phyloP scores from a whole-genome alignment of 1,140 invertebrate species.

The Himalopsyche phryganea region DNA sequence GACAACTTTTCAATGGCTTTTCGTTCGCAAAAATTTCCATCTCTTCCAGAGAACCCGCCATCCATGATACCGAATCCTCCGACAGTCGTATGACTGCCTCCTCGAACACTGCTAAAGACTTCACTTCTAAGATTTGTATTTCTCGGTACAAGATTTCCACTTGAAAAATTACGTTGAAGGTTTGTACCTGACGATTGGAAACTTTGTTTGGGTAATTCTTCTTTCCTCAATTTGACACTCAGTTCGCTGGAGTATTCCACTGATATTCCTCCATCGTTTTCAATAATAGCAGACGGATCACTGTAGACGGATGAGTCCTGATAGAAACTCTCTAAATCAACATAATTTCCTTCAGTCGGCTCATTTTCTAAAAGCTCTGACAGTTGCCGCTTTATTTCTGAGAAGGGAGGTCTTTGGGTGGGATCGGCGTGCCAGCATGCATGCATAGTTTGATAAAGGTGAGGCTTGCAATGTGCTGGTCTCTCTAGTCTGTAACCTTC shows the following conservation, averaged over 20 bases:
- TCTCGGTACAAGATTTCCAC: constrained; percentile 7
- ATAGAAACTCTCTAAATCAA: constrained; percentile 74
- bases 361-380: constrained; percentile 66
- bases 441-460: constrained; percentile 71
- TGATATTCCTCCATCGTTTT: constrained; percentile 48
- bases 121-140: constrained; percentile 16
- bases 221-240: constrained; percentile 10
- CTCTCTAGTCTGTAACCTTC: constrained; percentile 72
- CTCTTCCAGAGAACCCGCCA: constrained; percentile 23
- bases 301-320: constrained; percentile 63
- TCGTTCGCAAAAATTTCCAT: constrained; percentile 43
- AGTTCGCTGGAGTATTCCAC: constrained; percentile 46
- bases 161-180: constrained; percentile 19
- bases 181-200: constrained; percentile 14
- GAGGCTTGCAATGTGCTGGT: constrained; percentile 70
- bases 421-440: constrained; percentile 75
- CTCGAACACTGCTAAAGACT: constrained; percentile 23
- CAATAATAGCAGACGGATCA: constrained; percentile 49
- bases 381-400: constrained; percentile 64
- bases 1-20: constrained; percentile 46
- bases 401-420: constrained; percentile 68
- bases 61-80: constrained; percentile 27
- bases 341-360: constrained; percentile 67
- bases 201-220: constrained; percentile 15
- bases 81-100: constrained; percentile 23